Percentiles rank a stretch among this genome's conserved stretches.
Conservation (phyloP, 2,888 invertebrate genomes). For the Tribolium freemani region DNA sequence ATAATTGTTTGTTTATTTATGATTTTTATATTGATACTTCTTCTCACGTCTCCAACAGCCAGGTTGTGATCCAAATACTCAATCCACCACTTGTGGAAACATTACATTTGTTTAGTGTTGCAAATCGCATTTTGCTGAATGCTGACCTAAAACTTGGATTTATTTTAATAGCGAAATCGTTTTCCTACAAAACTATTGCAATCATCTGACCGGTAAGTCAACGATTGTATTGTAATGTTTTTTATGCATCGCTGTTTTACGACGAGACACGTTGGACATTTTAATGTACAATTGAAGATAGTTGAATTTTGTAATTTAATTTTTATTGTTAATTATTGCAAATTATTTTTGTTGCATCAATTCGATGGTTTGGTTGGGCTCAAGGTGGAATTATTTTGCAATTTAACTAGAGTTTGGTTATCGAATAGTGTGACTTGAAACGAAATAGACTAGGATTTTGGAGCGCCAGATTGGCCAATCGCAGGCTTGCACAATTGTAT, state of each 20-base stretch:
- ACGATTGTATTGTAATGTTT: background rate
- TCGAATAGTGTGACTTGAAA: background rate
- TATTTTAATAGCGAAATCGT: constrained; percentile 1
- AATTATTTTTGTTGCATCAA: background rate
- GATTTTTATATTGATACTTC: background rate
- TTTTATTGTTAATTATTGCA: constrained; percentile 26
- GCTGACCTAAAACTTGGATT: constrained; percentile 1
- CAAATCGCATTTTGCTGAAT: background rate
- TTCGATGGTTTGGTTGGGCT: background rate
- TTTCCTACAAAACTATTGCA: background rate
- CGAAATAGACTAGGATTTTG: background rate
- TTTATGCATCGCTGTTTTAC: constrained; percentile 13
- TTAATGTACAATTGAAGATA: constrained; percentile 1
- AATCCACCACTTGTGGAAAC: background rate
- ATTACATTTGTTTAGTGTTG: background rate
- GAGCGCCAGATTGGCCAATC: background rate
- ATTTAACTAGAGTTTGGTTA: background rate
- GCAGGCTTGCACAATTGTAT: background rate
- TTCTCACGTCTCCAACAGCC: background rate
- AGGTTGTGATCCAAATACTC: background rate
- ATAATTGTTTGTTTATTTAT: no score
- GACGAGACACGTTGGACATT: background rate
- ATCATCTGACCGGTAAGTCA: background rate
- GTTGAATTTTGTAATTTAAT: constrained; percentile 11
- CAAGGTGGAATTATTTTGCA: background rate